Conservation (phyloP, 2,888 invertebrate species). For the Uropetala carovei region DNA sequence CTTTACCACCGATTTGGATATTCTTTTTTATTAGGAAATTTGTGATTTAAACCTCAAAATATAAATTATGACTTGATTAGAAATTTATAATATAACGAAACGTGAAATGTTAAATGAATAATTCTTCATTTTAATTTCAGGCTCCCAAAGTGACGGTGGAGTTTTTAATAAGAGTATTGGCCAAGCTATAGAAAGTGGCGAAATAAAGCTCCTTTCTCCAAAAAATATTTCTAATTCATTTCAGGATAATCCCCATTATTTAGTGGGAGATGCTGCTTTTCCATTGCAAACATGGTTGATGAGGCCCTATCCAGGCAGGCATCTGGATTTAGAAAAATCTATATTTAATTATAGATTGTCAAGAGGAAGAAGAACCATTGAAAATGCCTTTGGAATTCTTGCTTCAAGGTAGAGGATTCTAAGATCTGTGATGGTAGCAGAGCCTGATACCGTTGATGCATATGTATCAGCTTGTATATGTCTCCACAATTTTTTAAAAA, state of each 20-base stretch:
- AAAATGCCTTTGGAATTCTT: too few species aligned
- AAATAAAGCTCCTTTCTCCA: background rate
- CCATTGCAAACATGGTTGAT: constrained; percentile 2
- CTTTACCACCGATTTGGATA: background rate
- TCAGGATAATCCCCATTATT: background rate
- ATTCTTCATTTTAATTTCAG: too few species aligned
- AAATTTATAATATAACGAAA: background rate
- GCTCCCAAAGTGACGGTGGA: constrained; percentile 9
- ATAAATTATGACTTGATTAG: background rate
- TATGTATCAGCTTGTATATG: constrained; percentile 20
- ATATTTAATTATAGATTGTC: too few species aligned
- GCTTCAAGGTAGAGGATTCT: too few species aligned
- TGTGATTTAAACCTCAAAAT: background rate
- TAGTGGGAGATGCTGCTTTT: constrained; percentile 16
- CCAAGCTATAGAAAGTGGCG: background rate
- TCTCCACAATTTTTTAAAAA: too few species aligned
- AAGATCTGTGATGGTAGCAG: too few species aligned
- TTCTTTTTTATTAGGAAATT: background rate
- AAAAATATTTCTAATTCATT: background rate
- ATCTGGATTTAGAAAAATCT: background rate
- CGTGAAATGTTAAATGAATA: background rate
- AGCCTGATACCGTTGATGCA: background rate
- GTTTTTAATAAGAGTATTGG: background rate
- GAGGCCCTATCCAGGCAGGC: background rate
- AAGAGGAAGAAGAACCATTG: too few species aligned